Evolutionary conservation across 2,113 vertebrate species (phyloP).

Genomic region (Poeciliopsis prolifica): DNA sequence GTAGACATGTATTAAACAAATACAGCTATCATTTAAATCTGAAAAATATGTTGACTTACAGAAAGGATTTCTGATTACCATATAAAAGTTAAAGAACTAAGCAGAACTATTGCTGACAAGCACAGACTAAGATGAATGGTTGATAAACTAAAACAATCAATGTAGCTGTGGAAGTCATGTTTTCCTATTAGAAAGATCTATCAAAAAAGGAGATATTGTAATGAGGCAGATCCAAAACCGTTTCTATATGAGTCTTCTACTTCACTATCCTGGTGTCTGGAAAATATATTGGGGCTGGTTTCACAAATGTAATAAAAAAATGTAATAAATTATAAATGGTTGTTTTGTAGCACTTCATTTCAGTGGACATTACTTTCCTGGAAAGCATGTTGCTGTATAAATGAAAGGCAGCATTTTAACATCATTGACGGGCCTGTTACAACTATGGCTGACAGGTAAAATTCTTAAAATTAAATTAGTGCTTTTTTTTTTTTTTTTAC

Average conservation of each 20-base stretch:
- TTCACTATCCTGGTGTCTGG: too few relatives aligned
- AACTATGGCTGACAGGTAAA: too few relatives aligned
- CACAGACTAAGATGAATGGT: background rate
- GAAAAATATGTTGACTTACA: background rate
- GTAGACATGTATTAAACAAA: background rate
- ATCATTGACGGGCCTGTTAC: too few relatives aligned
- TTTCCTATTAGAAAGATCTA: background rate
- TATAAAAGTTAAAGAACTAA: background rate
- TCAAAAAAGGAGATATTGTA: background rate
- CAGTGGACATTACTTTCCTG: background rate
- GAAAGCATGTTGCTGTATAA: background rate
- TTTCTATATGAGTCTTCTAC: background rate
- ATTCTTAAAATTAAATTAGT: too few relatives aligned
- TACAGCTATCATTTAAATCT: background rate
- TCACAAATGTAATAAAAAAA: background rate
- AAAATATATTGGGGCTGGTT: background rate
- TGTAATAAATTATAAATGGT: background rate
- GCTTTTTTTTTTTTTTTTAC: too few relatives aligned
- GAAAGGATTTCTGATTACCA: too few relatives aligned
- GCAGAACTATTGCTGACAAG: background rate
- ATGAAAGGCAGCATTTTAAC: background rate
- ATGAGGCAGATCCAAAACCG: background rate
- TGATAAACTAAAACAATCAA: too few relatives aligned
- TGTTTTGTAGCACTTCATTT: background rate
- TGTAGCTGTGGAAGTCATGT: background rate